phyloP scores from a whole-genome alignment of 2,888 invertebrate species.

The Ectemnius cavifrons region DNA sequence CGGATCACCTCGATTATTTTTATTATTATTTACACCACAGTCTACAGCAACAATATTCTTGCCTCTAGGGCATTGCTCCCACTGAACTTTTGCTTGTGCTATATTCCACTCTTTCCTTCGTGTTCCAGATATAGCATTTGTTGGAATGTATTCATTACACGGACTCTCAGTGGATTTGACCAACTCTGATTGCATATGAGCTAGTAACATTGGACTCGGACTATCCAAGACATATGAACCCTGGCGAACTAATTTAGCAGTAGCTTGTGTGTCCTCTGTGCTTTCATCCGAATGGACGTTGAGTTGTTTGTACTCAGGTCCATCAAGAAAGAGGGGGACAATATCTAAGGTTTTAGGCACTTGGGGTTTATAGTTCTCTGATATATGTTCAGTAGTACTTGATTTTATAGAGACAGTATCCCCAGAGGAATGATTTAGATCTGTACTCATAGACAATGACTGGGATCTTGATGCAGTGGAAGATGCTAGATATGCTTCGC shows the following conservation, averaged over 20 bases:
- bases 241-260: conserved; percentile 82
- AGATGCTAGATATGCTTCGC: conserved; percentile 6
- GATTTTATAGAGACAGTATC: conserved; percentile 54
- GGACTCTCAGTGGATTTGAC: conserved; percentile 42
- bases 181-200: conserved; percentile 80
- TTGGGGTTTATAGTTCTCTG: conserved; percentile 68
- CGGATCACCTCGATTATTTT: conserved; percentile 49
- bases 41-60: conserved; percentile 44
- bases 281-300: conserved; percentile 25
- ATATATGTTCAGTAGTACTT: conserved; percentile 52
- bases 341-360: conserved; percentile 74
- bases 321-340: conserved; percentile 69
- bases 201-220: conserved; percentile 87
- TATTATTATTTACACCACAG: conserved; percentile 9
- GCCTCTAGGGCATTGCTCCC: conserved; percentile 60
- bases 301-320: conserved; percentile 19
- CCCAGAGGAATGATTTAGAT: conserved; percentile 63
- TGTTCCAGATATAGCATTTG: conserved; percentile 42
- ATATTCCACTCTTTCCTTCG: conserved; percentile 71
- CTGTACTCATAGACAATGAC: conserved; percentile 54
- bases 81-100: conserved; percentile 65
- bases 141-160: conserved; percentile 60
- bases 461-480: conserved; percentile 49
- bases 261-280: conserved; percentile 43
- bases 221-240: conserved; percentile 88